Conservation (phyloP, 2,797 vertebrate genomes). For the Strix occidentalis region DNA sequence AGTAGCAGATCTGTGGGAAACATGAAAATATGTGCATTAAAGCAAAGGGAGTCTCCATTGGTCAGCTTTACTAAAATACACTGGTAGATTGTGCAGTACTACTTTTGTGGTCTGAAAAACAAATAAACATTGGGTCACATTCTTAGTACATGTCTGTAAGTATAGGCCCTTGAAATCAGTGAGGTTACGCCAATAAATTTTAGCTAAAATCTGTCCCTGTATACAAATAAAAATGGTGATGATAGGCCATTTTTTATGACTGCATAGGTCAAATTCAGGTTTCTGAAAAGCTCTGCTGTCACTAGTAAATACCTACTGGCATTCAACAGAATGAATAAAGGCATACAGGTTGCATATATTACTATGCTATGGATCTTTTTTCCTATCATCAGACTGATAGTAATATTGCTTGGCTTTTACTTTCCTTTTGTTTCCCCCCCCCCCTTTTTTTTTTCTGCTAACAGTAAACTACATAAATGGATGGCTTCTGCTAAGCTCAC, state of each 20-base stretch:
- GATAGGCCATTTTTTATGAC: neutral
- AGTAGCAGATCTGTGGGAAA: conserved; percentile 25
- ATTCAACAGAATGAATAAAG: neutral
- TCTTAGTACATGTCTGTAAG: neutral
- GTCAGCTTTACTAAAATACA: conserved; percentile 13
- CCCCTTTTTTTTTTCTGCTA: neutral
- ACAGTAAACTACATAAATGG: neutral
- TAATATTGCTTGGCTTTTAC: neutral
- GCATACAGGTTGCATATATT: neutral
- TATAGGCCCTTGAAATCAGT: neutral
- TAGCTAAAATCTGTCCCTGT: neutral
- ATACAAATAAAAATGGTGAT: neutral
- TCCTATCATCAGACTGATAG: neutral
- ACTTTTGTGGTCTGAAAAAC: conserved; percentile 36
- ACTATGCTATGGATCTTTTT: neutral
- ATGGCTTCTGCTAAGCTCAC: neutral
- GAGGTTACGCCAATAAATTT: neutral
- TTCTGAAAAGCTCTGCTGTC: neutral
- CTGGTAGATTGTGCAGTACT: neutral
- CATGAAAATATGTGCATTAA: conserved; percentile 29
- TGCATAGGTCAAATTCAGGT: neutral
- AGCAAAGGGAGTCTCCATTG: neutral
- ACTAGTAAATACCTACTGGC: neutral
- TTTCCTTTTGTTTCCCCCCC: neutral
- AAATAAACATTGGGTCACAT: neutral